phyloP scores from a whole-genome alignment of 2,888 invertebrate genomes.

The Drosophila austrosaltans region DNA sequence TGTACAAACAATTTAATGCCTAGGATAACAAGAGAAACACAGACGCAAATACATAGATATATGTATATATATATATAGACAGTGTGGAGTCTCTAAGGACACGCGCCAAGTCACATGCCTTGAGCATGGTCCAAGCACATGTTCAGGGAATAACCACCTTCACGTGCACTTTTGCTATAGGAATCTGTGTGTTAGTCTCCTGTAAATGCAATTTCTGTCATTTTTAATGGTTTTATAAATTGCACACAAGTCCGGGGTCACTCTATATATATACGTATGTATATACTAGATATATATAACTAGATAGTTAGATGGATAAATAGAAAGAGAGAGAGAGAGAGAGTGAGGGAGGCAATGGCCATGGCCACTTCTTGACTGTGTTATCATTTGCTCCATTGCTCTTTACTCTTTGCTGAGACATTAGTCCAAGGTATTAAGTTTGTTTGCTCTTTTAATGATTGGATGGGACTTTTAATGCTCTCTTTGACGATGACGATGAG shows the following conservation, averaged over 20 bases:
- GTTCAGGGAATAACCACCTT: conserved; percentile 32
- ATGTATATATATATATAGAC: background rate
- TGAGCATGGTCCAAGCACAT: conserved; percentile 33
- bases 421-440: conserved; percentile 57
- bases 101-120: conserved; percentile 46
- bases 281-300: conserved; percentile 7
- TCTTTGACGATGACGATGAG: background rate
- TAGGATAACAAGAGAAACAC: conserved; percentile 63
- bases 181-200: conserved; percentile 30
- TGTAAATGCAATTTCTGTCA: conserved; percentile 67
- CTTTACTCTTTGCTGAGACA: conserved; percentile 26
- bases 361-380: conserved; percentile 35
- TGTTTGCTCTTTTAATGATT: conserved; percentile 61
- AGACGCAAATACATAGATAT: conserved; percentile 24
- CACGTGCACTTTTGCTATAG: conserved; percentile 15
- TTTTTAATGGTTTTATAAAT: conserved; percentile 74
- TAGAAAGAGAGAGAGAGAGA: background rate
- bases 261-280: background rate
- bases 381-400: conserved; percentile 19
- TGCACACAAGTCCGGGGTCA: conserved; percentile 40
- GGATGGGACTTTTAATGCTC: conserved; percentile 11
- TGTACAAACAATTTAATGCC: conserved; percentile 70
- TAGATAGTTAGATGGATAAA: background rate
- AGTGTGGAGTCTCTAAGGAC: conserved; percentile 13
- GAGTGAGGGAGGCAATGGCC: conserved; percentile 20